These are phyloP conservation scores for Rhingia campestris DNA, from an alignment of 2,888 invertebrate genomes.

Conservation along the genomic window DNA sequence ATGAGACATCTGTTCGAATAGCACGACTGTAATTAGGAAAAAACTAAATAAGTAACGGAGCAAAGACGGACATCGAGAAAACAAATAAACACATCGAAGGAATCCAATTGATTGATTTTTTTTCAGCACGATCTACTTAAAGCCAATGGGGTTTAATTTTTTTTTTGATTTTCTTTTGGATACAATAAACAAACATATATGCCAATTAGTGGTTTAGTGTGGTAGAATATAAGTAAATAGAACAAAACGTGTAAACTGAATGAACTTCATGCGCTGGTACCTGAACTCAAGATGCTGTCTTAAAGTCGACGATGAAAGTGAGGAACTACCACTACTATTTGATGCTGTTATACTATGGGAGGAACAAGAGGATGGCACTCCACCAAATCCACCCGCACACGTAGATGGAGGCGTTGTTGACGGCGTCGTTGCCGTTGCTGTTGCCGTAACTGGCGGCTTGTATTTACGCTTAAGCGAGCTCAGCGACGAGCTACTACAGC, in stretches of 20 bases:
- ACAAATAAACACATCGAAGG: slow-evolving; percentile 59
- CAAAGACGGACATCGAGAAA: not conserved
- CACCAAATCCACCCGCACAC: slow-evolving; percentile 70
- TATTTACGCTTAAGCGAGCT: slow-evolving; percentile 83
- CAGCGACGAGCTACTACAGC: slow-evolving; percentile 84
- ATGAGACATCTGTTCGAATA: slow-evolving; percentile 92
- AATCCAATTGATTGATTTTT: slow-evolving; percentile 61
- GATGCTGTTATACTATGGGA: slow-evolving; percentile 75
- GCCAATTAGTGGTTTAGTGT: slow-evolving; percentile 59
- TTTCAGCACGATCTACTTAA: slow-evolving; percentile 45
- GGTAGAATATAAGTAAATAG: slow-evolving; percentile 10
- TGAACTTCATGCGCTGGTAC: slow-evolving; percentile 78
- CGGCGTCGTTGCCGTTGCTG: slow-evolving; percentile 49
- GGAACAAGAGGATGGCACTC: slow-evolving; percentile 59
- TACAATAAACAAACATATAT: slow-evolving; percentile 55
- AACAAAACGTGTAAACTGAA: slow-evolving; percentile 48
- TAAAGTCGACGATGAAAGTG: slow-evolving; percentile 72
- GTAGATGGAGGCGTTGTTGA: slow-evolving; percentile 62
- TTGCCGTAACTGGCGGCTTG: slow-evolving; percentile 84
- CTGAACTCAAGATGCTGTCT: slow-evolving; percentile 81
- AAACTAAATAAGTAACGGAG: slow-evolving; percentile 3
- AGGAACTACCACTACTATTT: slow-evolving; percentile 73
- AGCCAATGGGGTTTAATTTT: slow-evolving; percentile 49
- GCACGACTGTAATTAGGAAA: slow-evolving; percentile 85
- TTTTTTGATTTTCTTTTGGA: slow-evolving; percentile 19